phyloP scores from a whole-genome alignment of 1,140 invertebrate species.

The Leptestheria dahalacensis region DNA sequence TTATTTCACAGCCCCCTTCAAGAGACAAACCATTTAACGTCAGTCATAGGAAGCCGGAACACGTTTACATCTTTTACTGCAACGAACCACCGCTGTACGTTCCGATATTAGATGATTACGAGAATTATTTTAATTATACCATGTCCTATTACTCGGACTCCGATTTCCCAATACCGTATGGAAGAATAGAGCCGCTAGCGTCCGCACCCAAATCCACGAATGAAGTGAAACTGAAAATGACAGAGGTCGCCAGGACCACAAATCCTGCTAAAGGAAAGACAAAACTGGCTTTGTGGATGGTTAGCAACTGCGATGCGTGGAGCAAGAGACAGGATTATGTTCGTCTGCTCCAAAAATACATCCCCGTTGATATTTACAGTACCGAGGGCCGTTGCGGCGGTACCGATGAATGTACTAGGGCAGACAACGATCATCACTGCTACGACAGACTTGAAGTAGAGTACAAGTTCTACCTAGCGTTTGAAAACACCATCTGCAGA shows the following conservation, averaged over 20 bases:
- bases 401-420: conserved; percentile 17
- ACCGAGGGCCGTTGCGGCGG: conserved; percentile 27
- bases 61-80: no score
- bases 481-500: conserved; percentile 32
- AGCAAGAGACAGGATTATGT: conserved; percentile 28
- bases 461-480: conserved; percentile 31
- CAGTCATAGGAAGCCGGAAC: no score
- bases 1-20: no score
- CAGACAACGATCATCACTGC: background rate
- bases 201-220: background rate
- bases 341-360: conserved; percentile 27
- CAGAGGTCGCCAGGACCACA: no score
- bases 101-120: conserved; percentile 7
- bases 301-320: conserved; percentile 24
- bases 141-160: conserved; percentile 31
- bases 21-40: no score
- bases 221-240: no score
- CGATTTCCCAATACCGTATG: conserved; percentile 25
- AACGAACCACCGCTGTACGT: no score
- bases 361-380: conserved; percentile 33
- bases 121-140: conserved; percentile 32
- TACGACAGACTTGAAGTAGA: conserved; percentile 15
- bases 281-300: conserved; percentile 23
- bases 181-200: conserved; percentile 10
- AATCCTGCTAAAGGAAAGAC: conserved; percentile 15